Percentiles rank a stretch among this genome's conserved stretches.
Evolutionary conservation across 1,140 invertebrate genomes (phyloP).

Genomic region (Neodiprion lecontei): DNA sequence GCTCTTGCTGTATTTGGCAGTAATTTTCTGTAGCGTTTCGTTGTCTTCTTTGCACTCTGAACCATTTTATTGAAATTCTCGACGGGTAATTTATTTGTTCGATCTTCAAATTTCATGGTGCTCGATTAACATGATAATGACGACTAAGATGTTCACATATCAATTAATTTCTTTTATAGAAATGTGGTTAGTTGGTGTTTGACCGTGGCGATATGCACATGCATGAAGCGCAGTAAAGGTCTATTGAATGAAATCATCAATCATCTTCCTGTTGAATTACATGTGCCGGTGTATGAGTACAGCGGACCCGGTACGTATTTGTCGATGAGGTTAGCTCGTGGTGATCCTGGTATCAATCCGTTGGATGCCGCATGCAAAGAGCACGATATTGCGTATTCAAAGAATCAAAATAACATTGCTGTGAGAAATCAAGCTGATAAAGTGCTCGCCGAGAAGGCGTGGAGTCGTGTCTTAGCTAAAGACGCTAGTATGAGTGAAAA

Average conservation of each 20-base stretch:
- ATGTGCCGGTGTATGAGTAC: conserved; percentile 33
- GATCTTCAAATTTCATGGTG: conserved; percentile 31
- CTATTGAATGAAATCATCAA: conserved; percentile 51
- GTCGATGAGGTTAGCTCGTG: no score
- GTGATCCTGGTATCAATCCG: no score
- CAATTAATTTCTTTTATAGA: conserved; percentile 7
- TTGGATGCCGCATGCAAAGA: no score
- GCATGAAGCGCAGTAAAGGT: conserved; percentile 28
- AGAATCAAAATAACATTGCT: no score
- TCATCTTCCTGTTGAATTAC: conserved; percentile 55
- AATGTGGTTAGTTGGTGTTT: neutral
- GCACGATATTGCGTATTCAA: no score
- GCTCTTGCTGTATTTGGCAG: conserved; percentile 27
- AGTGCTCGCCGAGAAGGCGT: no score
- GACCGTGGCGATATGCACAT: neutral
- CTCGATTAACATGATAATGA: neutral
- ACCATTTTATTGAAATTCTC: conserved; percentile 25
- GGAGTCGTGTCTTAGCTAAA: no score
- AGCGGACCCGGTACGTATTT: no score
- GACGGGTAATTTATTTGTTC: conserved; percentile 25
- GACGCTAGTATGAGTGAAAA: no score
- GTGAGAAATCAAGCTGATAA: no score
- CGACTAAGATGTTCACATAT: conserved; percentile 6
- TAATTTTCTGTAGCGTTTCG: conserved; percentile 31
- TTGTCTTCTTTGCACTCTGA: conserved; percentile 11